Base-by-base conservation (phyloP, 23 tunicate species). In the Diplosoma virens region DNA sequence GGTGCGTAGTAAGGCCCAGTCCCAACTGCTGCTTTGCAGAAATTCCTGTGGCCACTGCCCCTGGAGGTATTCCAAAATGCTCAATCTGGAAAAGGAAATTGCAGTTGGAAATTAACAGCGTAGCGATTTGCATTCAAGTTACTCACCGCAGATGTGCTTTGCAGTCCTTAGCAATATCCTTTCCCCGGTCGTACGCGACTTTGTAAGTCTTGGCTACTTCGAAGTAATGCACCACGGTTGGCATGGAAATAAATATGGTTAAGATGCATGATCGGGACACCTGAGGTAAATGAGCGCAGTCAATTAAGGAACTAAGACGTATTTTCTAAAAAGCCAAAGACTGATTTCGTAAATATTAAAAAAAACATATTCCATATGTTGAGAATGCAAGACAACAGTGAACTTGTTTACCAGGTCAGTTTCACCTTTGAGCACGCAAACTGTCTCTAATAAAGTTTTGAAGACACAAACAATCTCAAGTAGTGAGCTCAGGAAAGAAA, bases 191-290 rank as follows among this genome's bases (percentile, higher is more conserved):
- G 48, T 76, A 76, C 1, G 52, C 27, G 1, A 28, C 32, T 58
- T 76, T 80, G 34, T 67, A 68, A 35, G 68, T 35, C 36, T 80
- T 72, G 46, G 87, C 79, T 7, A 82, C 77, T 47, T 72, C 64
- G 30, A 82, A 63, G 71, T 84, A 84, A 36, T 77, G 63, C 20
- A 76, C 61, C 17, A 77, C 59, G 1, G 81, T 34, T 2, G 89
- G 89, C 2, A 76, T 72, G 29, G 28, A 27, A 30, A 76, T 45
- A 36, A 84, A 84, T 16, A 84, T 36, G 2, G 82, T 74, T 37
- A 84, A 72, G 29, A 77, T 37, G 58, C 89, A 84, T 23, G 58
- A 67, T 55, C 82, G 77, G 11, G 82, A 64, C 16, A 84, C 78
- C 89, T 84, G 81, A 4, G 5, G 18, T 27, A 26, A 55, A 55